A percentile compares a stretch with the other conserved stretches of the same genome.
Evolutionary conservation across 1,140 invertebrate species (phyloP).

Genomic region (Muscidifurax raptorellus): DNA sequence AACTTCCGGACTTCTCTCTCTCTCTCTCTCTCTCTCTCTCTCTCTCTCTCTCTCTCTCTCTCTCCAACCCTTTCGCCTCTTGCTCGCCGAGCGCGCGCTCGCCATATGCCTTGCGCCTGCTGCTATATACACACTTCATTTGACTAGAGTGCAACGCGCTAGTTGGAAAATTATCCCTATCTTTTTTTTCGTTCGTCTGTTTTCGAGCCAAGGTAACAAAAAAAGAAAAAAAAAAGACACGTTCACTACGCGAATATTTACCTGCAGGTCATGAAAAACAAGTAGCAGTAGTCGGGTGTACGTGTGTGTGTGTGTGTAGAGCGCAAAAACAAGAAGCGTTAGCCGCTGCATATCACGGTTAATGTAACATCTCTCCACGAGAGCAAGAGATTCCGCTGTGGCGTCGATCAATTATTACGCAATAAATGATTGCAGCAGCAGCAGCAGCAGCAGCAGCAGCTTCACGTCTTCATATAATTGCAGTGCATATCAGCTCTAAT

Average conservation of each 20-base stretch:
- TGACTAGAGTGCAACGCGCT: background rate
- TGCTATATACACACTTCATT: background rate
- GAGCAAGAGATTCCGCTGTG: too few species aligned
- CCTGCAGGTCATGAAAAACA: too few species aligned
- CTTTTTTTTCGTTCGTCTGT: background rate
- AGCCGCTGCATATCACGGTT: too few species aligned
- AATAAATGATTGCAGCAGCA: background rate
- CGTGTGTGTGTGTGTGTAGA: too few species aligned
- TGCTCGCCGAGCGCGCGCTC: too few species aligned
- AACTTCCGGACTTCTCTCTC: slow-evolving; percentile 7
- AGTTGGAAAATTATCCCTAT: slow-evolving; percentile 17
- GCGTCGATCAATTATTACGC: background rate
- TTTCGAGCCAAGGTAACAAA: too few species aligned
- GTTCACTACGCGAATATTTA: too few species aligned
- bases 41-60: background rate
- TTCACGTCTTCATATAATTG: slow-evolving; percentile 64
- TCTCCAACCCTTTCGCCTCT: slow-evolving; percentile 26
- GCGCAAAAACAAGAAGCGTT: background rate
- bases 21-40: background rate
- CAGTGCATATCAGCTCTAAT: slow-evolving; percentile 62
- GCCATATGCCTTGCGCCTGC: slow-evolving; percentile 27
- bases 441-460: too few species aligned
- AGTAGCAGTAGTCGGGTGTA: too few species aligned
- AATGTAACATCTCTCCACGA: too few species aligned
- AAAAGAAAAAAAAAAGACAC: too few species aligned